Evolutionary conservation across 1,140 invertebrate genomes (phyloP).

Genomic region (Hylaeus anthracinus): DNA sequence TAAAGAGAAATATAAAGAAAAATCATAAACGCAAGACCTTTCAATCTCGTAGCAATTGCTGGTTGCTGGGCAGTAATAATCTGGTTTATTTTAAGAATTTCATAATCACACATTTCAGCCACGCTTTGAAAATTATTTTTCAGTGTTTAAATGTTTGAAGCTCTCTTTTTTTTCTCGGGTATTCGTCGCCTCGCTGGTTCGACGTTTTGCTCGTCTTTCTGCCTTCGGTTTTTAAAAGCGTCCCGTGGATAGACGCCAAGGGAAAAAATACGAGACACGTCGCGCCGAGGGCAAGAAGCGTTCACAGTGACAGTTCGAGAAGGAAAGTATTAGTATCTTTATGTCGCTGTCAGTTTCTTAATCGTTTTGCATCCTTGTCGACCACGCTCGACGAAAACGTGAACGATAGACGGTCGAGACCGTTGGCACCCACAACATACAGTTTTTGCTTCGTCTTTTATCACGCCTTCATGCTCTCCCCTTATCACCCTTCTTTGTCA

Average conservation of each 20-base stretch:
- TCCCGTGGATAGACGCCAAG: neutral
- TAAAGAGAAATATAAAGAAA: too few relatives aligned
- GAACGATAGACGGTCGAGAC: neutral
- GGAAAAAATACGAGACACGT: neutral
- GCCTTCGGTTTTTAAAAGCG: conserved; percentile 25
- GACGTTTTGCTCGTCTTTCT: conserved; percentile 12
- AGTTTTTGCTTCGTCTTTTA: conserved; percentile 12
- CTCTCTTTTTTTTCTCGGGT: too few relatives aligned
- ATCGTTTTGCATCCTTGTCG: conserved; percentile 8
- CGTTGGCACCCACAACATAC: neutral
- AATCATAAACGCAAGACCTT: too few relatives aligned
- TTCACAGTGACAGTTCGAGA: conserved; percentile 4
- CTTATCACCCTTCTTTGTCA: conserved; percentile 29
- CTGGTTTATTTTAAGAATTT: too few relatives aligned
- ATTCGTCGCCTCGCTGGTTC: neutral
- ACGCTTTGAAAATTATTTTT: too few relatives aligned
- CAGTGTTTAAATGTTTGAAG: too few relatives aligned
- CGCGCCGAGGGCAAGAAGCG: conserved; percentile 19
- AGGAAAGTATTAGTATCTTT: conserved; percentile 42
- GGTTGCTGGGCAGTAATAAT: too few relatives aligned
- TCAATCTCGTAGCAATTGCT: too few relatives aligned
- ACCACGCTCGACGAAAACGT: neutral
- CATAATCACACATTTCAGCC: too few relatives aligned
- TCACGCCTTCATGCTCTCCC: neutral
- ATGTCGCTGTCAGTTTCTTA: conserved; percentile 28